Evolutionary conservation across 2,797 vertebrate species (phyloP).

Genomic region (Liparis tanakae): DNA sequence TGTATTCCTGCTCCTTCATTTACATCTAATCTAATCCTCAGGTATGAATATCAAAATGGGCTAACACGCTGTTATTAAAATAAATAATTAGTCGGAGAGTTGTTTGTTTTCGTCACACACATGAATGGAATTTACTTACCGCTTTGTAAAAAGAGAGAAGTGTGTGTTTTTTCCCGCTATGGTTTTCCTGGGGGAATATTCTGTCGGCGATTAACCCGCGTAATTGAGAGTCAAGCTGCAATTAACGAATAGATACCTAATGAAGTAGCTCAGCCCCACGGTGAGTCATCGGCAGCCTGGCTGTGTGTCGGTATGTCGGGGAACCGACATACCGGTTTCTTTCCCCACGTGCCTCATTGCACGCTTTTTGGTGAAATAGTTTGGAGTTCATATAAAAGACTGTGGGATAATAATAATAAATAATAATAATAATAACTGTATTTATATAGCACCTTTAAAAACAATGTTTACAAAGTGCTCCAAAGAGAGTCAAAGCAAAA

Average conservation of each 20-base stretch:
- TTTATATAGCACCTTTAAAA: too few species aligned
- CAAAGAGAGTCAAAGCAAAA: too few species aligned
- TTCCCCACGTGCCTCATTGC: conserved; percentile 29
- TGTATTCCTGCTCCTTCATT: conserved; percentile 67
- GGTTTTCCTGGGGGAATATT: conserved; percentile 73
- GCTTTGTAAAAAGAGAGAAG: conserved; percentile 59
- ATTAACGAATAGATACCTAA: conserved; percentile 84
- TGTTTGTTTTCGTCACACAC: conserved; percentile 64
- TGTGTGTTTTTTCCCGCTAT: conserved; percentile 42
- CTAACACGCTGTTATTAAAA: conserved; percentile 69
- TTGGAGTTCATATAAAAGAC: conserved; percentile 45
- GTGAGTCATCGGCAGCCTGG: conserved; percentile 72
- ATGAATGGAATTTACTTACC: conserved; percentile 57
- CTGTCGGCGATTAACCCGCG: conserved; percentile 83
- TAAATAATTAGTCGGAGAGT: conserved; percentile 61
- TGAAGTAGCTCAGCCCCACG: conserved; percentile 77
- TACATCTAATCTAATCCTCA: conserved; percentile 73
- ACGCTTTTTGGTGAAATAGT: conserved; percentile 37
- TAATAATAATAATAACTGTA: too few species aligned
- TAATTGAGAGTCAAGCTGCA: conserved; percentile 85
- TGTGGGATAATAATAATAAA: too few species aligned
- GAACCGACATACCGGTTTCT: too few species aligned
- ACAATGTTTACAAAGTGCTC: too few species aligned
- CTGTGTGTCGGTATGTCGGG: conserved; percentile 52
- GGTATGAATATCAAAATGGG: conserved; percentile 76